Conservation (phyloP, 2,888 invertebrate genomes). For the Drosophila stalkeri region DNA sequence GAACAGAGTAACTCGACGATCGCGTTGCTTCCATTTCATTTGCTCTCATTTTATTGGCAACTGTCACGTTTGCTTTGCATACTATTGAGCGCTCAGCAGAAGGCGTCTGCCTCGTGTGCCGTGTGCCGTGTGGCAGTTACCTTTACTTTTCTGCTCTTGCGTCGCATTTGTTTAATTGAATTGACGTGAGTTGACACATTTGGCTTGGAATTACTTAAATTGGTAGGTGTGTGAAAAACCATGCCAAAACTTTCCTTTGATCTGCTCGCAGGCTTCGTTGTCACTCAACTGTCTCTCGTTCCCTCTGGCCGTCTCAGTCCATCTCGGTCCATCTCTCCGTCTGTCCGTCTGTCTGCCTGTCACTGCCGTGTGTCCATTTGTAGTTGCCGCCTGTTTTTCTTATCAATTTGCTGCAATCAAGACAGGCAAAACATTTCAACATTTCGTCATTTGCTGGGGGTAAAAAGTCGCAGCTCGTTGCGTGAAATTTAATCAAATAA, state of each 20-base stretch:
- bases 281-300: conserved; percentile 15
- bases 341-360: not conserved
- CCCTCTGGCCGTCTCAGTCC: not conserved
- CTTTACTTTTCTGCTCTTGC: conserved; percentile 30
- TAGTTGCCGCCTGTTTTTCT: conserved; percentile 55
- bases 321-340: not conserved
- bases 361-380: conserved; percentile 32
- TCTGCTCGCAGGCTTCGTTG: conserved; percentile 12
- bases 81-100: conserved; percentile 49
- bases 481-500: conserved; percentile 78
- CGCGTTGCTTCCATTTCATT: not conserved
- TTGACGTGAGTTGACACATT: conserved; percentile 59
- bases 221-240: conserved; percentile 5
- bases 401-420: conserved; percentile 69
- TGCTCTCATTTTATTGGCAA: conserved; percentile 25
- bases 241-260: conserved; percentile 21
- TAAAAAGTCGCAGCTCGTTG: conserved; percentile 31
- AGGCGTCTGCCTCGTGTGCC: conserved; percentile 41
- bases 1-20: conserved; percentile 3
- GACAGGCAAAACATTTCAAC: conserved; percentile 49
- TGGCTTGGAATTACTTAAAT: conserved; percentile 15
- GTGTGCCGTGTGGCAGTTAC: conserved; percentile 45
- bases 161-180: conserved; percentile 69
- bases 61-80: conserved; percentile 69
- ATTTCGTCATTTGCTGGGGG: conserved; percentile 26